Conservation (phyloP, 92 coral and sea anemone genomes). For the Actinernus sp. region DNA sequence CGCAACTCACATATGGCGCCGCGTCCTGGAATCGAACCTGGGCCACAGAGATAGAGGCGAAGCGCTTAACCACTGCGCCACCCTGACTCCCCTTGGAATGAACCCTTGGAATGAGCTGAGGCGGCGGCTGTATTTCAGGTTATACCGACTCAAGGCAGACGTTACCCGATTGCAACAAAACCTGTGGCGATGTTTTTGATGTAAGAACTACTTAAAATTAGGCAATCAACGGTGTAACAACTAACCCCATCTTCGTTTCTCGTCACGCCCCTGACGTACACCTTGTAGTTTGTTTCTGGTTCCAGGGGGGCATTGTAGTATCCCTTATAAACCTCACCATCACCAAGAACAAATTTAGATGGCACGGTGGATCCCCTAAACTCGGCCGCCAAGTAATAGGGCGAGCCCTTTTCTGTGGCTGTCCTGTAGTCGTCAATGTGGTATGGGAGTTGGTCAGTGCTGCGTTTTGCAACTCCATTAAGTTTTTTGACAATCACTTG, state of each 20-base stretch:
- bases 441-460: constrained; percentile 33
- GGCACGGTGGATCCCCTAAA: constrained; percentile 25
- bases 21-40: too few species aligned
- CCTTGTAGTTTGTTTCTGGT: constrained; percentile 72
- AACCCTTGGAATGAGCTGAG: too few species aligned
- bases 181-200: too few species aligned
- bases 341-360: constrained; percentile 73
- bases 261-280: constrained; percentile 78
- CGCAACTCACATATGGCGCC: too few species aligned
- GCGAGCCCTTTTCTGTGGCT: constrained; percentile 39
- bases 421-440: constrained; percentile 15
- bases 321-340: constrained; percentile 55
- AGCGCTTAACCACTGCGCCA: too few species aligned
- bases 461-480: constrained; percentile 23
- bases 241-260: constrained; percentile 65
- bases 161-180: too few species aligned
- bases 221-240: too few species aligned
- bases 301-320: constrained; percentile 73
- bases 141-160: too few species aligned
- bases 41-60: too few species aligned
- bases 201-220: too few species aligned
- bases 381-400: constrained; percentile 82
- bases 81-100: too few species aligned
- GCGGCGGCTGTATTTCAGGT: too few species aligned
- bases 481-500: constrained; percentile 76